phyloP scores from a whole-genome alignment of 2,888 invertebrate species.

The Epicampocera succincta region DNA sequence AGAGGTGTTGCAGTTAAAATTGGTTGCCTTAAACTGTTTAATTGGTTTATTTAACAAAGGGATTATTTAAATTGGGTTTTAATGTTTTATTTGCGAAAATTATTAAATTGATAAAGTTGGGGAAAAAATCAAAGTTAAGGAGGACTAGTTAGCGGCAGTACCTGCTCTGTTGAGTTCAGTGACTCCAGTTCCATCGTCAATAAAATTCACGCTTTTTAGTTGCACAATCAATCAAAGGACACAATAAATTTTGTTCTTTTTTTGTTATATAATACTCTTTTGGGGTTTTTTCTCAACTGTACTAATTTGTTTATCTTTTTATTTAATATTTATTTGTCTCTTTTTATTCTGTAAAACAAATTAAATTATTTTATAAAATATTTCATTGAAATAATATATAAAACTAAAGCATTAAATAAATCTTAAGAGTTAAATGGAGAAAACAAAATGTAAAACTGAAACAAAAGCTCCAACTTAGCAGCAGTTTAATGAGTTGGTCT shows the following conservation, averaged over 20 bases:
- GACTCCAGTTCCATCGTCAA: constrained; percentile 73
- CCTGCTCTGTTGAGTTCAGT: constrained; percentile 74
- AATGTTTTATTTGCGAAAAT: constrained; percentile 14
- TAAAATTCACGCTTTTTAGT: constrained; percentile 44
- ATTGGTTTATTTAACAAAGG: constrained; percentile 28
- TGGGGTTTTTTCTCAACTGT: constrained; percentile 15
- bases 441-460: constrained; percentile 2
- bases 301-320: constrained; percentile 38
- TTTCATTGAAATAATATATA: constrained; percentile 42
- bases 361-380: constrained; percentile 65
- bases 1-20: constrained; percentile 55
- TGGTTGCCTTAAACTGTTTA: not conserved
- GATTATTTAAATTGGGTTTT: constrained; percentile 21
- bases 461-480: not conserved
- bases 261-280: constrained; percentile 3
- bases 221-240: constrained; percentile 49
- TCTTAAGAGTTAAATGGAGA: constrained; percentile 11
- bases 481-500: not conserved
- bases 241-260: constrained; percentile 26
- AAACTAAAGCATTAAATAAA: constrained; percentile 30
- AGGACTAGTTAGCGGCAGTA: constrained; percentile 62
- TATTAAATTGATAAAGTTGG: constrained; percentile 36
- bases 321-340: constrained; percentile 40
- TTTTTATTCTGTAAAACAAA: constrained; percentile 67
- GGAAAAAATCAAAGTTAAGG: constrained; percentile 35